Evolutionary conservation across 2,113 vertebrate genomes (phyloP).

Genomic region (Amblyornis subalaris): DNA sequence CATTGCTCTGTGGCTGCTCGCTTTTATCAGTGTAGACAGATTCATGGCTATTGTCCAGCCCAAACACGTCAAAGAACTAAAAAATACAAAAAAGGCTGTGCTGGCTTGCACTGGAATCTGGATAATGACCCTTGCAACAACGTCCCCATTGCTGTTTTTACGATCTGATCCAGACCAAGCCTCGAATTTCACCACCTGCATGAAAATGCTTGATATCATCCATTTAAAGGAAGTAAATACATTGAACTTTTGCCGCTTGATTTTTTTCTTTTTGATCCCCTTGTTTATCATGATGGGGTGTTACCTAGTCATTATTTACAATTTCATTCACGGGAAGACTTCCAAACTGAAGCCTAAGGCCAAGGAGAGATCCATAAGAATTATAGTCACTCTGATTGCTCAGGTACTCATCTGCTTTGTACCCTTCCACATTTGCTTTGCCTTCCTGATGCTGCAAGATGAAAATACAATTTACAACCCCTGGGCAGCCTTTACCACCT

Average conservation of each 20-base stretch:
- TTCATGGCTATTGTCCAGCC: constrained; percentile 96
- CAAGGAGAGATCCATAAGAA: constrained; percentile 92
- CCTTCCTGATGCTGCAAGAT: constrained; percentile 76
- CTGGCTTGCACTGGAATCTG: constrained; percentile 81
- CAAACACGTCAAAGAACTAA: constrained; percentile 86
- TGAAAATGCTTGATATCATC: constrained; percentile 87
- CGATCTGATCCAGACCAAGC: constrained; percentile 77
- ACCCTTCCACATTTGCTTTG: constrained; percentile 88
- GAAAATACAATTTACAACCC: constrained; percentile 65
- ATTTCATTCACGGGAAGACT: constrained; percentile 83
- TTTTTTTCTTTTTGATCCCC: constrained; percentile 90
- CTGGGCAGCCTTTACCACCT: constrained; percentile 89
- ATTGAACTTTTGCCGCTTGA: constrained; percentile 82
- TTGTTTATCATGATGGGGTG: constrained; percentile 90
- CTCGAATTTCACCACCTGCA: constrained; percentile 83
- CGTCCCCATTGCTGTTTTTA: constrained; percentile 79
- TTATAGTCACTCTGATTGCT: constrained; percentile 88
- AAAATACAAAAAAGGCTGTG: constrained; percentile 86
- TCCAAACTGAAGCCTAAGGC: constrained; percentile 94
- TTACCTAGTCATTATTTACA: constrained; percentile 87
- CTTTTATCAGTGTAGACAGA: constrained; percentile 91
- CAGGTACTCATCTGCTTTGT: constrained; percentile 91
- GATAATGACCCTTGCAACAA: constrained; percentile 86
- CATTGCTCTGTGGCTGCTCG: constrained; percentile 91
- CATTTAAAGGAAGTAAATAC: constrained; percentile 78